phyloP scores from a whole-genome alignment of 2,797 vertebrate species.

The Chanos chanos region DNA sequence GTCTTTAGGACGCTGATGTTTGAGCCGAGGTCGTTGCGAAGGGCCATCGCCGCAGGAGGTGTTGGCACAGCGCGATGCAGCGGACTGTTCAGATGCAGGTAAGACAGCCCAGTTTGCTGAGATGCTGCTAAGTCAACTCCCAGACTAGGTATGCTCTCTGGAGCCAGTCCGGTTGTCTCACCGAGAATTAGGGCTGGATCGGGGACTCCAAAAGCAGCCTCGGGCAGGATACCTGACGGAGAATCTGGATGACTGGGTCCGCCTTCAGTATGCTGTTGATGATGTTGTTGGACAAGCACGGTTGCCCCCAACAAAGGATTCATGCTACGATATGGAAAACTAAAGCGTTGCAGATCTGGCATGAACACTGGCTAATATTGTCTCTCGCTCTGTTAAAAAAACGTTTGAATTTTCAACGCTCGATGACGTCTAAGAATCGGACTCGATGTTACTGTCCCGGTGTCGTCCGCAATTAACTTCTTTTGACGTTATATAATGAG shows the following conservation, averaged over 20 bases:
- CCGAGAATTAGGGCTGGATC: constrained; percentile 59
- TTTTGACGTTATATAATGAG: constrained; percentile 6
- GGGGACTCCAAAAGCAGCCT: constrained; percentile 54
- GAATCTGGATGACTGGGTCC: constrained; percentile 67
- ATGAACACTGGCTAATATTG: constrained; percentile 68
- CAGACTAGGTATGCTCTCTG: constrained; percentile 38
- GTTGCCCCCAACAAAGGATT: constrained; percentile 87
- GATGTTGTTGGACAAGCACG: constrained; percentile 77
- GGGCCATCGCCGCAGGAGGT: constrained; percentile 84
- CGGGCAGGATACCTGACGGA: constrained; percentile 66
- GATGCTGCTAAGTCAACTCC: constrained; percentile 57
- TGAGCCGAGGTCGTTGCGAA: constrained; percentile 93
- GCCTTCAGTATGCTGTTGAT: constrained; percentile 58
- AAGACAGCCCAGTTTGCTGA: constrained; percentile 40
- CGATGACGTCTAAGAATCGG: not conserved
- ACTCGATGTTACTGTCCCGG: too few relatives aligned
- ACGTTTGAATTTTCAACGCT: constrained; percentile 6
- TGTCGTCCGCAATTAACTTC: constrained; percentile 13
- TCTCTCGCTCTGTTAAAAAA: constrained; percentile 29
- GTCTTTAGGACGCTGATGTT: constrained; percentile 96
- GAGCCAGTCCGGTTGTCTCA: constrained; percentile 51
- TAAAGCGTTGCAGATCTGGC: constrained; percentile 82
- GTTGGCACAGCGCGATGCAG: constrained; percentile 58
- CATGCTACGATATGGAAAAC: constrained; percentile 81
- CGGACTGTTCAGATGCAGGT: constrained; percentile 45